Evolutionary conservation across 1,140 invertebrate genomes (phyloP).

Genomic region (Drosophila yakuba): DNA sequence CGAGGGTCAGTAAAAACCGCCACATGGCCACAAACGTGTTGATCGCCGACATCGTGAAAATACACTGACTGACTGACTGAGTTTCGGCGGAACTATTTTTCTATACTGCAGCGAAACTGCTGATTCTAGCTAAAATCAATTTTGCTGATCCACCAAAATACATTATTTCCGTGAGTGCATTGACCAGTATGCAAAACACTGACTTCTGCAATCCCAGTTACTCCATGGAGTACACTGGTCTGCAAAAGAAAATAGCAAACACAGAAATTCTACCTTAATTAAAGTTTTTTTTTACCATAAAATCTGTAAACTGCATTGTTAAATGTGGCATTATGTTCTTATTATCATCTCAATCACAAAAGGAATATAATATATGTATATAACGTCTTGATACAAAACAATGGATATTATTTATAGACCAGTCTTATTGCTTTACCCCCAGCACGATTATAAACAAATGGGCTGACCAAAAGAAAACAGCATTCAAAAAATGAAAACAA

Average conservation of each 20-base stretch:
- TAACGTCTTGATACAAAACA: too few species aligned
- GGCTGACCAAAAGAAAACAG: constrained; percentile 23
- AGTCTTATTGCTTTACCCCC: not conserved
- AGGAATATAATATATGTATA: too few species aligned
- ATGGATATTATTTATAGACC: not conserved
- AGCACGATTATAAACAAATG: constrained; percentile 24
- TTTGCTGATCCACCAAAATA: constrained; percentile 1
- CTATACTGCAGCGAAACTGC: not conserved
- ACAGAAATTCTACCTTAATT: too few species aligned
- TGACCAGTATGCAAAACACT: not conserved
- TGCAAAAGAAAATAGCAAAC: not conserved
- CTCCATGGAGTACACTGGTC: not conserved
- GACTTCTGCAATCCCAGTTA: constrained; percentile 4
- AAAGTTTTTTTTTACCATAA: too few species aligned
- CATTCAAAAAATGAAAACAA: not conserved
- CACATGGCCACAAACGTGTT: constrained; percentile 70
- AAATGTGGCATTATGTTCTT: too few species aligned
- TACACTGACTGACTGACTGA: constrained; percentile 9
- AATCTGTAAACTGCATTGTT: too few species aligned
- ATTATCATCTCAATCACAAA: too few species aligned
- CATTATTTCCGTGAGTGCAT: constrained; percentile 13
- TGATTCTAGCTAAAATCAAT: not conserved
- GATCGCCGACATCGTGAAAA: constrained; percentile 55
- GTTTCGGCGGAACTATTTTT: too few species aligned
- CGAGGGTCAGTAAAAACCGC: constrained; percentile 87